These are phyloP conservation scores for Malthinus seriepunctatus DNA, from an alignment of 2,888 invertebrate species.

Conservation along the genomic window DNA sequence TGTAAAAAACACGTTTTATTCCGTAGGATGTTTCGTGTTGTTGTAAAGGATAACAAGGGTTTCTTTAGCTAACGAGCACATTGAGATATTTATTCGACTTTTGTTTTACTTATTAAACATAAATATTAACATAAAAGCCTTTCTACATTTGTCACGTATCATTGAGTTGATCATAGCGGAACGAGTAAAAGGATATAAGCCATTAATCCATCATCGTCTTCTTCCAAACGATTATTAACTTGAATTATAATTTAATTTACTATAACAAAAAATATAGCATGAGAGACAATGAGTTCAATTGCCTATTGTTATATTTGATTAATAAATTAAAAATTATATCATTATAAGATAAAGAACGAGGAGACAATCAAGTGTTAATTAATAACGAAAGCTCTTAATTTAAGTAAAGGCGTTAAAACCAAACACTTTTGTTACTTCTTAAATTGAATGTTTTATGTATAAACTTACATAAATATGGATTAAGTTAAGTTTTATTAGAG, in stretches of 20 bases:
- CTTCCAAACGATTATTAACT: conserved; percentile 14
- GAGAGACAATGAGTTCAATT: conserved; percentile 2
- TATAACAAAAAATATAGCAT: conserved; percentile 1
- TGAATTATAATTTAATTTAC: conserved; percentile 9
- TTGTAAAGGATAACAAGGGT: no score
- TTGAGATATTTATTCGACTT: no score
- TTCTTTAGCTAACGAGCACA: no score
- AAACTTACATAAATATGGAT: conserved; percentile 4
- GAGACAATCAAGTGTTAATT: no score
- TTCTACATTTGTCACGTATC: not conserved
- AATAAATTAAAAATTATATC: no score
- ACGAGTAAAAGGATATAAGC: conserved; percentile 16
- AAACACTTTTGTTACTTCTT: not conserved
- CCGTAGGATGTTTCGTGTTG: no score
- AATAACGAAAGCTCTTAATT: no score
- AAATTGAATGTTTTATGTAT: conserved; percentile 7
- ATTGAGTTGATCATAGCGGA: conserved; percentile 12
- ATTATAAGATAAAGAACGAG: no score
- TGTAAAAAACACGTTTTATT: no score
- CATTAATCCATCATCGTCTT: conserved; percentile 19
- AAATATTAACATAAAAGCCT: no score
- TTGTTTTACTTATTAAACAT: no score
- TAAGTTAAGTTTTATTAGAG: not conserved
- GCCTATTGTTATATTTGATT: no score
- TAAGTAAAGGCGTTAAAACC: not conserved